phyloP scores from a whole-genome alignment of 2,797 vertebrate genomes.

The Sebastes diaconus region DNA sequence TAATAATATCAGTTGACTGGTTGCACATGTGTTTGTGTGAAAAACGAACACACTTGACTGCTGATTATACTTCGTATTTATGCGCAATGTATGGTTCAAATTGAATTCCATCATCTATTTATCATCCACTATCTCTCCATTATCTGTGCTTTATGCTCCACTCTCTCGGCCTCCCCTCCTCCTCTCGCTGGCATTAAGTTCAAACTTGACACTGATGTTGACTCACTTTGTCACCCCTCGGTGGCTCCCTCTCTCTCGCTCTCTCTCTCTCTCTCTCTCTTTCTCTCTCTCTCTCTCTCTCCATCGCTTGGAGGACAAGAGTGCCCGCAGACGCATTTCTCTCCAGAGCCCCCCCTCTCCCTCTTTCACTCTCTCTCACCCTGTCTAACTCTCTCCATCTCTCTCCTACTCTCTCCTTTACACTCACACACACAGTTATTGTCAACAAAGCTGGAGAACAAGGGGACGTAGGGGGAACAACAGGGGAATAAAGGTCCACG shows the following conservation, averaged over 20 bases:
- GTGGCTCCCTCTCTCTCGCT: conserved; percentile 69
- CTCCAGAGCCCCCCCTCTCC: conserved; percentile 72
- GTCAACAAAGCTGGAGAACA: conserved; percentile 82
- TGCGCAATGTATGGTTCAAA: conserved; percentile 63
- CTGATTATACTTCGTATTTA: conserved; percentile 34
- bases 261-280: conserved; percentile 20
- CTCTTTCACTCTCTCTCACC: conserved; percentile 75
- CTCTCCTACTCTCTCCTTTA: conserved; percentile 70
- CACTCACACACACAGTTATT: conserved; percentile 66
- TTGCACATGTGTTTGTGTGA: conserved; percentile 14
- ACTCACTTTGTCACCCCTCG: conserved; percentile 86
- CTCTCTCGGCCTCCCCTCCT: conserved; percentile 77
- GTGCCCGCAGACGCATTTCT: conserved; percentile 84
- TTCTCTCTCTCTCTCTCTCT: conserved; percentile 53
- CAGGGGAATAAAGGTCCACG: conserved; percentile 66
- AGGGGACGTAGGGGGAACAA: conserved; percentile 63
- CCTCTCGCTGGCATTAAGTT: conserved; percentile 86
- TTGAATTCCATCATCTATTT: conserved; percentile 71
- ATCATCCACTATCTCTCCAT: conserved; percentile 76
- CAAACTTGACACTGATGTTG: conserved; percentile 89
- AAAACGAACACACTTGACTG: not conserved
- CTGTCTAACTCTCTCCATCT: conserved; percentile 79
- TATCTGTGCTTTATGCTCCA: conserved; percentile 77
- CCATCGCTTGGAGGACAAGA: conserved; percentile 82
- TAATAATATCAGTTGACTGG: not conserved